Conservation (phyloP, 2,113 vertebrate species). For the Platysternon megacephalum region DNA sequence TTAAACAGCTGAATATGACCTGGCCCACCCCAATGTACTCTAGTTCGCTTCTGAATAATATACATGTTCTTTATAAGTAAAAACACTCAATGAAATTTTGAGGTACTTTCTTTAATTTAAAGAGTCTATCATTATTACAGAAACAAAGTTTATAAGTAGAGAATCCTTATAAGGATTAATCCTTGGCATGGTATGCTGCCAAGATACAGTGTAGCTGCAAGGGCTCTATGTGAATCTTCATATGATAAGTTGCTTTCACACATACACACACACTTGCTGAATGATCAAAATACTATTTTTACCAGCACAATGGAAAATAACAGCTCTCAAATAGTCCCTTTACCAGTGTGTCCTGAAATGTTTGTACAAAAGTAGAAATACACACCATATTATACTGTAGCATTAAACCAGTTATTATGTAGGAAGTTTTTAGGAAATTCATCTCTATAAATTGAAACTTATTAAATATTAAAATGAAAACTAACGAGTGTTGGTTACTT, state of each 20-base stretch:
- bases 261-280: conserved; percentile 58
- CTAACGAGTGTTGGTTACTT: conserved; percentile 66
- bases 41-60: neutral
- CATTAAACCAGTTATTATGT: conserved; percentile 27
- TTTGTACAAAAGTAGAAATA: conserved; percentile 55
- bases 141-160: conserved; percentile 62
- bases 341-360: conserved; percentile 44
- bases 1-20: neutral
- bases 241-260: conserved; percentile 63
- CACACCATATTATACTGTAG: neutral
- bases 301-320: conserved; percentile 53
- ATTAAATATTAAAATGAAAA: conserved; percentile 71
- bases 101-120: conserved; percentile 74
- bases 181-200: conserved; percentile 65
- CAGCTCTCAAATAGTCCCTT: conserved; percentile 65
- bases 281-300: conserved; percentile 47
- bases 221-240: conserved; percentile 70
- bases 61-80: conserved; percentile 34
- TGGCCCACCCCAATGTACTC: neutral
- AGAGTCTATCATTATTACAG: conserved; percentile 67
- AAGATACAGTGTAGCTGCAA: conserved; percentile 73
- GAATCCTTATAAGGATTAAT: conserved; percentile 74
- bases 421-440: conserved; percentile 32
- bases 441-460: conserved; percentile 31
- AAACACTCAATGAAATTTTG: conserved; percentile 60